Base-by-base conservation (phyloP, 2,888 invertebrate genomes). In the Opisthograptis luteolata region DNA sequence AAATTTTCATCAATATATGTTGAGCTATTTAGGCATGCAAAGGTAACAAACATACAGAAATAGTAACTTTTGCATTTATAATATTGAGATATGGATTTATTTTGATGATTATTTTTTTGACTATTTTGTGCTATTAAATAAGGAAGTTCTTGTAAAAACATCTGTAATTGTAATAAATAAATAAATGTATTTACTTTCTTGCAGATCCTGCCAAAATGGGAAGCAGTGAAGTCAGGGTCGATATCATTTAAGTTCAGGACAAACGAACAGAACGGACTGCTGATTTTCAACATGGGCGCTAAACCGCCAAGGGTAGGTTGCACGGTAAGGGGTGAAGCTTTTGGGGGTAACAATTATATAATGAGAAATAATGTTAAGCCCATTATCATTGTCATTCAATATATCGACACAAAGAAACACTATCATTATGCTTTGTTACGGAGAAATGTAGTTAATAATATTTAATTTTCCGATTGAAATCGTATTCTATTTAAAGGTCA, bases 161-260 rank as follows among this genome's bases (percentile, higher is more conserved):
- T 27, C 7, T 19, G 22, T 13, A 12, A 37, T 6, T 2, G 15
- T 31, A 4, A 5, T 45, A 13, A n/a, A n/a, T n/a, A n/a, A n/a
- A 24, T 44, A 42, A 15, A 45, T 14, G 31, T 43, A 31, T 47
- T 46, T 61, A 27, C 49, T 49, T 70, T 73, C 73, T 87, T 85
- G 60, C 93, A 96, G 96, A 94, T 96, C 41, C 87, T 98, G 69
- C 97, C 98, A 30, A 95, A 96, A 44, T 98, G 98, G 98, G 97
- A 97, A 79, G 96, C 96, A 1, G 95, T 96, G 73, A 95, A 96
- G 75, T 94, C 95, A 15, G 98, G 98, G 53, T 96, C 96, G 17
- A 95, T 98, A 73, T 95, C 97, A 30, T 97, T 98, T 88, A 97
- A 98, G 90, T 97, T 99, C 76, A 94, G 98, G 55, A 99, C 99